A percentile compares a stretch with the other conserved stretches of the same genome.
phyloP scores from a whole-genome alignment of 2,113 vertebrate genomes.

The Varanus salvator region DNA sequence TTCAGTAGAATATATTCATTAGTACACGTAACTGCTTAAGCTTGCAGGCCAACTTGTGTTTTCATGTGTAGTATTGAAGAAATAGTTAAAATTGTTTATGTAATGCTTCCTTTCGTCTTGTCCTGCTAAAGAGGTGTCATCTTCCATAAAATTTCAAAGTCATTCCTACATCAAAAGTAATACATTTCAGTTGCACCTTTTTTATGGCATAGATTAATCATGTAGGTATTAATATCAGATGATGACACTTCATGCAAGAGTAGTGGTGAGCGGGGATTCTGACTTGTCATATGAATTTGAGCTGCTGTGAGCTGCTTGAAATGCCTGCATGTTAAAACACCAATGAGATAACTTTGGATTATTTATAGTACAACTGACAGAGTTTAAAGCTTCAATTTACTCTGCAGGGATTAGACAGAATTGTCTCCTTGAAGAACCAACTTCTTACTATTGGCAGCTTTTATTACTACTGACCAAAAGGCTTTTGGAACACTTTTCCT shows the following conservation, averaged over 20 bases:
- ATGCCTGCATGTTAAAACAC: neutral
- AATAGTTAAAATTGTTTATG: neutral
- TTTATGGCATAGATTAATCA: slow-evolving; percentile 7
- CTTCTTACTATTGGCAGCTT: slow-evolving; percentile 24
- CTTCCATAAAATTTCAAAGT: neutral
- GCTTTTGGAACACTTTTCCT: neutral
- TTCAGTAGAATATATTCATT: neutral
- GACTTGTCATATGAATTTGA: slow-evolving; percentile 38
- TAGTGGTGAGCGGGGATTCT: neutral
- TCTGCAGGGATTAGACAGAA: slow-evolving; percentile 62
- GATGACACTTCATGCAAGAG: slow-evolving; percentile 22
- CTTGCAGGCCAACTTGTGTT: neutral
- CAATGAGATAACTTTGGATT: slow-evolving; percentile 20
- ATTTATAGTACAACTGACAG: slow-evolving; percentile 44
- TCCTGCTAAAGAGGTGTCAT: neutral
- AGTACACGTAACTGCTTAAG: neutral
- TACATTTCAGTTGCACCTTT: neutral
- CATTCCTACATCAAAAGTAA: slow-evolving; percentile 5
- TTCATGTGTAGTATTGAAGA: neutral
- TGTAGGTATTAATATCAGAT: slow-evolving; percentile 22
- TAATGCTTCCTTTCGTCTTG: neutral
- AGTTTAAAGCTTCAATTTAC: slow-evolving; percentile 46
- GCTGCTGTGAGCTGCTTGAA: slow-evolving; percentile 16
- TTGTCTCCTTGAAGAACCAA: slow-evolving; percentile 39
- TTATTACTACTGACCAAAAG: slow-evolving; percentile 42